Evolutionary conservation across 2,888 invertebrate genomes (phyloP).

Genomic region (Eilema depressum): DNA sequence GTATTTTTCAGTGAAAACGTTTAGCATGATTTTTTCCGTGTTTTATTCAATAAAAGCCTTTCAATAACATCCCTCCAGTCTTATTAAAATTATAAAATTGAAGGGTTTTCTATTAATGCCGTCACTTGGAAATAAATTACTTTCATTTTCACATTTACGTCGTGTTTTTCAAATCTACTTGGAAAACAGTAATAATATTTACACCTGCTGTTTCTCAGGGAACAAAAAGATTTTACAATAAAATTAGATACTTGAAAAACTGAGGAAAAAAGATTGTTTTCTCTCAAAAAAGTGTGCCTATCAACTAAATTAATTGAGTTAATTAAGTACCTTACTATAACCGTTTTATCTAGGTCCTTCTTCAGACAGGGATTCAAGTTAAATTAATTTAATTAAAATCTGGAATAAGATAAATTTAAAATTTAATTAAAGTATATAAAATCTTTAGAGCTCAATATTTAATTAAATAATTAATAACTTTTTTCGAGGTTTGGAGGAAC

Average conservation of each 20-base stretch:
- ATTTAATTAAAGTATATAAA: background rate
- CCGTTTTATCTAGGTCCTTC: background rate
- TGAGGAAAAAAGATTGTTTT: conserved; percentile 5
- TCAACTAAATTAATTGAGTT: conserved; percentile 6
- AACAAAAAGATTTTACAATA: conserved; percentile 28
- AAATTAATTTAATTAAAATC: background rate
- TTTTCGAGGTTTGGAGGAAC: no score
- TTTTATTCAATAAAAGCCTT: conserved; percentile 71
- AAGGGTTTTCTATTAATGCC: conserved; percentile 63
- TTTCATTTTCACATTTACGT: conserved; percentile 49
- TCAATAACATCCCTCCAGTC: conserved; percentile 71
- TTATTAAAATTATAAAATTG: conserved; percentile 68
- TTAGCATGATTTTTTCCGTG: conserved; percentile 65
- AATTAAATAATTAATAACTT: no score
- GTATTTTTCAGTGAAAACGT: conserved; percentile 61
- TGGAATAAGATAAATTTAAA: background rate
- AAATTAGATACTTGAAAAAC: conserved; percentile 22
- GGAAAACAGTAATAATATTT: conserved; percentile 37
- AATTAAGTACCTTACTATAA: background rate
- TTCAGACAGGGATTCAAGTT: background rate
- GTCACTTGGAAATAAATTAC: conserved; percentile 60
- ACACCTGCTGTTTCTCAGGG: conserved; percentile 45
- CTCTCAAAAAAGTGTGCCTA: conserved; percentile 5
- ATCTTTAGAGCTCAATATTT: background rate
- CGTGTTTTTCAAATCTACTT: conserved; percentile 37